These are phyloP conservation scores for Campoplex capitator DNA, from an alignment of 2,888 invertebrate genomes.

Conservation along the genomic window DNA sequence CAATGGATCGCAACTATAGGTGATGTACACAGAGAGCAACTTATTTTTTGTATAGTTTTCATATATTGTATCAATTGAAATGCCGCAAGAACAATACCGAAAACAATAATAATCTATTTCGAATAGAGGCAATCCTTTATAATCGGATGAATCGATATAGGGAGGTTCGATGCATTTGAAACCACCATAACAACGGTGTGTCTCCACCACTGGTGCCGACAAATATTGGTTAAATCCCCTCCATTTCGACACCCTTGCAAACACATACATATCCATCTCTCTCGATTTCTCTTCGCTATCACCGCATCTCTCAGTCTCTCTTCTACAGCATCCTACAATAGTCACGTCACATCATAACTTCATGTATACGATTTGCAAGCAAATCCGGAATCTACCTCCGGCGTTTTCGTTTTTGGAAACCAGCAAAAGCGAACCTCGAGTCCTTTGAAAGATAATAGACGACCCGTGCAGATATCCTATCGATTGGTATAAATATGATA, in stretches of 20 bases:
- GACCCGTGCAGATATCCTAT: background rate
- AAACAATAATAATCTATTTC: too few relatives aligned
- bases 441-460: background rate
- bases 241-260: constrained; percentile 10
- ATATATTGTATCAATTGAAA: too few relatives aligned
- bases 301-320: background rate
- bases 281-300: background rate
- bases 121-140: too few relatives aligned
- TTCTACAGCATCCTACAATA: background rate
- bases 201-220: constrained; percentile 27
- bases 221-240: constrained; percentile 52
- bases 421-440: background rate
- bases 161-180: constrained; percentile 1
- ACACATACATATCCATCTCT: constrained; percentile 11
- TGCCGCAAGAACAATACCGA: too few relatives aligned
- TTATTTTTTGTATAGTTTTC: too few relatives aligned
- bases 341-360: constrained; percentile 27
- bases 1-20: too few relatives aligned
- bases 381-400: background rate
- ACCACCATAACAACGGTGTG: constrained; percentile 30
- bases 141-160: too few relatives aligned
- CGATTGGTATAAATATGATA: background rate
- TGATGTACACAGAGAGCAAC: too few relatives aligned
- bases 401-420: constrained; percentile 30
- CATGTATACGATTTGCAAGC: constrained; percentile 40